Evolutionary conservation across 2,113 vertebrate species (phyloP).

Genomic region (Menidia beryllina): DNA sequence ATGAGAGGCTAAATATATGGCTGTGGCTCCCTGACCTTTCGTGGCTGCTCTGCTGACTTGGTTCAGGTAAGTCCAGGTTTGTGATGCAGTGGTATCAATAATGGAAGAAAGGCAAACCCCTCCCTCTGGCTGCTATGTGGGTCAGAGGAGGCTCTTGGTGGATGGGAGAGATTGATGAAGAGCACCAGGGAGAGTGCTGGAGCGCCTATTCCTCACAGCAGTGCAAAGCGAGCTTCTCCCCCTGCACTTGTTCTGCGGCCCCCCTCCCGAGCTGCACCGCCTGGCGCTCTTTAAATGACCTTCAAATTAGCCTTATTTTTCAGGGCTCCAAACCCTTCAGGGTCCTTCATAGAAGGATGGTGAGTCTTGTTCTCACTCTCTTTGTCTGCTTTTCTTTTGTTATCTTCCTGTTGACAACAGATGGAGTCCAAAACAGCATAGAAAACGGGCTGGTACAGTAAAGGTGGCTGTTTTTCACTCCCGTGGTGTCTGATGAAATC

Average conservation of each 20-base stretch:
- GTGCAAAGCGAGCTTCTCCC: constrained; percentile 60
- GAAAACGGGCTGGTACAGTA: constrained; percentile 5
- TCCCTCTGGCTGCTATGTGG: constrained; percentile 79
- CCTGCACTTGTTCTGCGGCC: constrained; percentile 66
- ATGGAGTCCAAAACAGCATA: constrained; percentile 28
- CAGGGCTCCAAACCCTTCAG: constrained; percentile 61
- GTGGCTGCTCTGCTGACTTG: constrained; percentile 70
- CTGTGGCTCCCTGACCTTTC: constrained; percentile 79
- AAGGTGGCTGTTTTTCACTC: constrained; percentile 34
- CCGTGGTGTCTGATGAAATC: constrained; percentile 45
- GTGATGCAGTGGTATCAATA: constrained; percentile 84
- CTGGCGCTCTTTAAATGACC: constrained; percentile 82
- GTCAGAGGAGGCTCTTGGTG: constrained; percentile 82
- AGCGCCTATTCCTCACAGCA: constrained; percentile 64
- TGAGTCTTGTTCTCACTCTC: constrained; percentile 44
- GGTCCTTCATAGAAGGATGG: constrained; percentile 62
- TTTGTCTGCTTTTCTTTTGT: constrained; percentile 43
- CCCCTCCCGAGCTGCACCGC: constrained; percentile 73
- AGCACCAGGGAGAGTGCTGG: constrained; percentile 75
- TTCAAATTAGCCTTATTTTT: constrained; percentile 83
- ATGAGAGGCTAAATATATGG: constrained; percentile 71
- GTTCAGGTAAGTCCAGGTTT: constrained; percentile 70
- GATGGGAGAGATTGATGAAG: constrained; percentile 84
- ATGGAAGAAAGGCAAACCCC: constrained; percentile 78
- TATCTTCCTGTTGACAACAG: constrained; percentile 32